These are phyloP conservation scores for Phania funesta DNA, from an alignment of 2,888 invertebrate genomes.

Conservation along the genomic window DNA sequence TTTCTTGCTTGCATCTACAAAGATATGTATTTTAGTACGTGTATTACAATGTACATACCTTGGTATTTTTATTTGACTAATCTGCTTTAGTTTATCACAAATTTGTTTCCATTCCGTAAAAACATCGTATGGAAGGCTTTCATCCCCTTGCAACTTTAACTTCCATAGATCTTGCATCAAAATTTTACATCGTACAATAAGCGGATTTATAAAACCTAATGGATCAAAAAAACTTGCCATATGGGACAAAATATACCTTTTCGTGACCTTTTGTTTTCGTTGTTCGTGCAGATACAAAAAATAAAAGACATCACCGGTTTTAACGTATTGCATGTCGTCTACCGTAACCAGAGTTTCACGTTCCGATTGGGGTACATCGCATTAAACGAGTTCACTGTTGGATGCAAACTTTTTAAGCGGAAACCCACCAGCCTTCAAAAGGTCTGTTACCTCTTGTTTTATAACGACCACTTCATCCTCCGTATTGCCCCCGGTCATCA, in stretches of 20 bases:
- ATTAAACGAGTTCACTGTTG: conserved; percentile 31
- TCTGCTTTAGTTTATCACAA: background rate
- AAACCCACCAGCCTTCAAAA: conserved; percentile 55
- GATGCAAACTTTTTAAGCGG: conserved; percentile 61
- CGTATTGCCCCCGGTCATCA: conserved; percentile 58
- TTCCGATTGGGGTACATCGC: conserved; percentile 26
- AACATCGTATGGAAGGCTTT: conserved; percentile 38
- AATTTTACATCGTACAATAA: conserved; percentile 51
- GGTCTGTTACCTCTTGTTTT: conserved; percentile 34
- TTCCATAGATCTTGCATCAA: conserved; percentile 53
- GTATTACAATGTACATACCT: conserved; percentile 36
- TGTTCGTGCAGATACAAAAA: conserved; percentile 14
- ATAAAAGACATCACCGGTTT: conserved; percentile 39
- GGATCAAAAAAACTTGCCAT: conserved; percentile 54
- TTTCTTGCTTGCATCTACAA: conserved; percentile 46
- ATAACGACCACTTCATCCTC: conserved; percentile 54
- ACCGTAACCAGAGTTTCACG: conserved; percentile 43
- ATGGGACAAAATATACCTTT: conserved; percentile 57
- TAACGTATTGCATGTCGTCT: conserved; percentile 42
- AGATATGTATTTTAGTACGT: conserved; percentile 36
- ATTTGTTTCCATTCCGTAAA: conserved; percentile 19
- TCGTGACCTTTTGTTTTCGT: background rate
- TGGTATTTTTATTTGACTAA: conserved; percentile 25
- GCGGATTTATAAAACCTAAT: conserved; percentile 48
- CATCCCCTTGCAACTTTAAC: conserved; percentile 55